These are phyloP conservation scores for Belonocnema kinseyi DNA, from an alignment of 1,140 invertebrate species.

Conservation along the genomic window DNA sequence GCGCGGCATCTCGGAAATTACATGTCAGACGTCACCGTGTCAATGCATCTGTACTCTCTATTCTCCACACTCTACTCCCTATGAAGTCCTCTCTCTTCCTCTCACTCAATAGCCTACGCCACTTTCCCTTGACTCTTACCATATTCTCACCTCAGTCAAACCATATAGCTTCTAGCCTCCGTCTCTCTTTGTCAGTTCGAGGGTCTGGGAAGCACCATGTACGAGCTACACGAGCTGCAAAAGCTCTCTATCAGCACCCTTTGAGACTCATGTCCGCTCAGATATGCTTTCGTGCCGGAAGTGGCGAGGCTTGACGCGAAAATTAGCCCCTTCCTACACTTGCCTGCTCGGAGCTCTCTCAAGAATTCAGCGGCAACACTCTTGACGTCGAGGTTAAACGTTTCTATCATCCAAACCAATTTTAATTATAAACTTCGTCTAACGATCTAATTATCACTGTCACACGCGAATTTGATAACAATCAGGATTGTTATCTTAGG, in stretches of 20 bases:
- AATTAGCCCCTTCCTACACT: background rate
- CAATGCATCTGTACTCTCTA: slow-evolving; percentile 40
- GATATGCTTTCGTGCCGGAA: background rate
- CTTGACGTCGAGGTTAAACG: background rate
- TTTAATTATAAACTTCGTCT: background rate
- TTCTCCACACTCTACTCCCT: background rate
- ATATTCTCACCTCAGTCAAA: no score
- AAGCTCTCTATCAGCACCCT: background rate
- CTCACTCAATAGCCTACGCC: no score
- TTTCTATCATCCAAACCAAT: background rate
- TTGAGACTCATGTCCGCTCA: background rate
- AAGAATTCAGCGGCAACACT: background rate
- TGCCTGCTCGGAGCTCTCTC: background rate
- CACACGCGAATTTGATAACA: background rate
- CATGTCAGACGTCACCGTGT: slow-evolving; percentile 48
- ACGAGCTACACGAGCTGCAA: no score
- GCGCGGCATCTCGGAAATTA: slow-evolving; percentile 48
- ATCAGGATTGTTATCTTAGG: no score
- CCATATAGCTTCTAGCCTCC: no score
- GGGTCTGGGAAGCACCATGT: no score
- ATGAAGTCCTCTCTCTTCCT: no score
- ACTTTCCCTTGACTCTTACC: no score
- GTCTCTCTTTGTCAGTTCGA: no score
- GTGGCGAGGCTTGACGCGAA: background rate
- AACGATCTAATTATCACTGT: background rate